Base-by-base conservation (phyloP, 2,888 invertebrate species). In the Patella ulyssiponensis region DNA sequence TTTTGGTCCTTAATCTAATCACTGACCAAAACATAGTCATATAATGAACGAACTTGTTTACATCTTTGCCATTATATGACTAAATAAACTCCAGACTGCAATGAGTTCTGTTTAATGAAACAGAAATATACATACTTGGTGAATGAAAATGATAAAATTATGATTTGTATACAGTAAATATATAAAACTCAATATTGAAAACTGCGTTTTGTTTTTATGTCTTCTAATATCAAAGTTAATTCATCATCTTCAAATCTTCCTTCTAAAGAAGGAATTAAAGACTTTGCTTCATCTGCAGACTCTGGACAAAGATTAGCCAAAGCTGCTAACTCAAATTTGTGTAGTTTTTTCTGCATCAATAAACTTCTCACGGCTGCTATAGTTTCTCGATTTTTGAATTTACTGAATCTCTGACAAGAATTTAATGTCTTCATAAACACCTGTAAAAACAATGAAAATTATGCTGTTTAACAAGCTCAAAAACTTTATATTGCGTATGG, bases 271-370 rank as follows among this genome's bases (percentile, higher is more conserved):
- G 98, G 99, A 90, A 99, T 98, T 15, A 99, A 93, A 23, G 98
- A 96, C 93, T 99, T 99, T 0, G 99, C 98, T 93, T 99, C 99
- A 90, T 99, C 99, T 0, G 98, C 96, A 69, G 96, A 98, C 93
- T 99, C 99, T 0, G 99, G 99, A 89, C 99, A 99, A n/a, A 99
- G 93, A 93, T 99, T 99, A 1, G 98, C 98, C 84, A 99, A 93
- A 17, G 98, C 97, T 0, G 99, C 99, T 78, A 99, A 93, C 92
- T 99, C 99, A 93, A 98, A 99, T 93, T 99, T 99, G 92, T 99
- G 99, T 17, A 92, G 80, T 73, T 91, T 98, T 91, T 98, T 98
- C 90, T 97, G 96, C 93, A 96, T 96, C 74, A 98, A 92, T 78
- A 98, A 94, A 92, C 97, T 97, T 93, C 99, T 94, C 5, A 99